phyloP scores from a whole-genome alignment of 2,888 invertebrate genomes.

The Acrocyrtus sp. region DNA sequence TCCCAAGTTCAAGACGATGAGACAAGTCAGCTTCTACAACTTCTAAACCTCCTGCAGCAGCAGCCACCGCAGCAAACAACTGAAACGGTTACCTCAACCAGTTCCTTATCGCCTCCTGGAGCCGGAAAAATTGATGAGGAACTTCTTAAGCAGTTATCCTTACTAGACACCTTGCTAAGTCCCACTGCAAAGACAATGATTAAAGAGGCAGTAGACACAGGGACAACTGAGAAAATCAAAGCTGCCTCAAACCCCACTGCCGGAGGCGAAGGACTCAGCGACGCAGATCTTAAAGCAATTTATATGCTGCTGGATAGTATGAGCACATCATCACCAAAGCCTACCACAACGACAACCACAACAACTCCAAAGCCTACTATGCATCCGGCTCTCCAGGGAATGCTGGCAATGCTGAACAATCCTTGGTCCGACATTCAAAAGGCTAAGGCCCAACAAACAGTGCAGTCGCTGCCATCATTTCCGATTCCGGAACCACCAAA shows the following conservation, averaged over 20 bases:
- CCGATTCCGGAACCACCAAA: conserved; percentile 16
- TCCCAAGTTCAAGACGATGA: conserved; percentile 16
- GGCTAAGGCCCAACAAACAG: conserved; percentile 14
- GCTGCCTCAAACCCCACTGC: background rate
- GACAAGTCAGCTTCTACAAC: conserved; percentile 23
- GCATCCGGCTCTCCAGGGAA: conserved; percentile 47
- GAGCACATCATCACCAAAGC: conserved; percentile 20
- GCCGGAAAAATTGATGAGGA: conserved; percentile 22
- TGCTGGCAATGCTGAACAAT: conserved; percentile 47
- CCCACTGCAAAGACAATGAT: conserved; percentile 36
- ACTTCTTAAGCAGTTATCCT: conserved; percentile 11
- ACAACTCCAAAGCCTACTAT: conserved; percentile 24
- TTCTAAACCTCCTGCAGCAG: conserved; percentile 25
- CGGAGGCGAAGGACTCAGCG: conserved; percentile 34
- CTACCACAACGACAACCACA: conserved; percentile 35
- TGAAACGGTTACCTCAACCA: background rate
- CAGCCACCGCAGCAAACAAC: conserved; percentile 6
- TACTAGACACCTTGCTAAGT: conserved; percentile 18
- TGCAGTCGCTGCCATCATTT: background rate
- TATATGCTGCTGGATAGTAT: conserved; percentile 51
- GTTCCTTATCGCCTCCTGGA: background rate
- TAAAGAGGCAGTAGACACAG: conserved; percentile 25
- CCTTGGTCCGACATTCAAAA: conserved; percentile 27
- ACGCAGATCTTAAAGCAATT: conserved; percentile 56
- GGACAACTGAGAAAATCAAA: conserved; percentile 27